Conservation (phyloP, 2,888 invertebrate genomes). For the Dorcus parallelipipedus region DNA sequence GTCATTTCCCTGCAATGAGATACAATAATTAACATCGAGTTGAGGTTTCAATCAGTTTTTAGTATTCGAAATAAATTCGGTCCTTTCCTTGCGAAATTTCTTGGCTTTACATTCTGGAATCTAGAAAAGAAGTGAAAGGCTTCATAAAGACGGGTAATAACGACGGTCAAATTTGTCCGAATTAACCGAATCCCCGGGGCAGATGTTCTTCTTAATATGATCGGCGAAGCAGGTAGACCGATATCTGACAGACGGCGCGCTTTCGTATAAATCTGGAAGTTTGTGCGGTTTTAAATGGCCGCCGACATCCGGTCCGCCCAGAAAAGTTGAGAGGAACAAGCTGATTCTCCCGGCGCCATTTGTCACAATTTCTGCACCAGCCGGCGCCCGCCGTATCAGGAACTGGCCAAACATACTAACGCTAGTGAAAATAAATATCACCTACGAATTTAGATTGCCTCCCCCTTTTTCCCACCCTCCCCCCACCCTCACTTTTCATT, state of each 20-base stretch:
- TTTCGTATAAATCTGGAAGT: conserved; percentile 29
- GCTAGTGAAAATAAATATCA: conserved; percentile 29
- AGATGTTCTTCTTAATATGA: conserved; percentile 12
- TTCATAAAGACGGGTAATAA: too few species aligned
- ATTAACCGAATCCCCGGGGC: conserved; percentile 9
- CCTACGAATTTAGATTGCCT: conserved; percentile 25
- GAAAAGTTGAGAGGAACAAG: conserved; percentile 35
- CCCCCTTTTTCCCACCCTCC: conserved; percentile 11
- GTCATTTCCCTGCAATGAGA: too few species aligned
- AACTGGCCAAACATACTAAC: conserved; percentile 21
- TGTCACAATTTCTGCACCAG: conserved; percentile 37
- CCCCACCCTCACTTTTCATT: background rate
- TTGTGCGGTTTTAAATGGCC: conserved; percentile 36
- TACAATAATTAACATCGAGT: too few species aligned
- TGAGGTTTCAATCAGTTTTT: too few species aligned
- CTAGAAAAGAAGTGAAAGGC: too few species aligned
- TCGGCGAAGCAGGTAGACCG: conserved; percentile 27
- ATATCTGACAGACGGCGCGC: conserved; percentile 30
- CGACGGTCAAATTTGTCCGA: conserved; percentile 11
- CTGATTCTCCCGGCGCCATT: conserved; percentile 33
- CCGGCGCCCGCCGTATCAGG: conserved; percentile 25
- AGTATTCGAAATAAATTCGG: too few species aligned
- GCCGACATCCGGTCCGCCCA: conserved; percentile 28
- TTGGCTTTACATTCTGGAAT: too few species aligned
- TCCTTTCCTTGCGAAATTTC: too few species aligned